phyloP scores from a whole-genome alignment of 2,888 invertebrate genomes.

The Idaea straminata region DNA sequence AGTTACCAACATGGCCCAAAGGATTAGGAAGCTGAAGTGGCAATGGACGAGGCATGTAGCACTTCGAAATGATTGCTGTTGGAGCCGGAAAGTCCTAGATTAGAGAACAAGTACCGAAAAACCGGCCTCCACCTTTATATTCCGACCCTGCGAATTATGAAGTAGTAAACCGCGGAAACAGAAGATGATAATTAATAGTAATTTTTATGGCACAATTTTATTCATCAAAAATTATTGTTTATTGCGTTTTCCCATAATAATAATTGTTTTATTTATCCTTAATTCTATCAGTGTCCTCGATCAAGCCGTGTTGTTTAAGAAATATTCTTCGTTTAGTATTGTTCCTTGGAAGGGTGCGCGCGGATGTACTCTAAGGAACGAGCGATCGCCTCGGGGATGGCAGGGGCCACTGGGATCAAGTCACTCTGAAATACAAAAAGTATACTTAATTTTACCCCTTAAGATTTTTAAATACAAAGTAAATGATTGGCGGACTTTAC shows the following conservation, averaged over 20 bases:
- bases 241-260: neutral
- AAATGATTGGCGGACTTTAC: too few species aligned
- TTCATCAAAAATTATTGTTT: neutral
- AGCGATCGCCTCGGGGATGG: constrained; percentile 43
- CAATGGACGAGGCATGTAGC: too few species aligned
- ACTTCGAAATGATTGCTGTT: too few species aligned
- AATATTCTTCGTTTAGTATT: constrained; percentile 7
- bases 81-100: too few species aligned
- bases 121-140: too few species aligned
- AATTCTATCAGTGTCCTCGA: neutral
- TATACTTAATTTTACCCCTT: neutral
- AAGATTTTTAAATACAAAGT: too few species aligned
- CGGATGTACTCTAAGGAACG: constrained; percentile 47
- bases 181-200: neutral
- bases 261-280: neutral
- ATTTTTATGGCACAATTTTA: neutral
- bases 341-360: constrained; percentile 13
- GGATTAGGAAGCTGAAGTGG: too few species aligned
- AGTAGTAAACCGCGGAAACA: too few species aligned
- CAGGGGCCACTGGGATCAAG: constrained; percentile 42
- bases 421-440: constrained; percentile 34
- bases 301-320: neutral
- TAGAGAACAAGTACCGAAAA: too few species aligned
- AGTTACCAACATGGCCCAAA: too few species aligned
- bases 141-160: too few species aligned